A percentile compares a stretch with the other conserved stretches of the same genome.
These are phyloP conservation scores for Mythimna albipuncta DNA, from an alignment of 2,888 invertebrate genomes.

Conservation along the genomic window DNA sequence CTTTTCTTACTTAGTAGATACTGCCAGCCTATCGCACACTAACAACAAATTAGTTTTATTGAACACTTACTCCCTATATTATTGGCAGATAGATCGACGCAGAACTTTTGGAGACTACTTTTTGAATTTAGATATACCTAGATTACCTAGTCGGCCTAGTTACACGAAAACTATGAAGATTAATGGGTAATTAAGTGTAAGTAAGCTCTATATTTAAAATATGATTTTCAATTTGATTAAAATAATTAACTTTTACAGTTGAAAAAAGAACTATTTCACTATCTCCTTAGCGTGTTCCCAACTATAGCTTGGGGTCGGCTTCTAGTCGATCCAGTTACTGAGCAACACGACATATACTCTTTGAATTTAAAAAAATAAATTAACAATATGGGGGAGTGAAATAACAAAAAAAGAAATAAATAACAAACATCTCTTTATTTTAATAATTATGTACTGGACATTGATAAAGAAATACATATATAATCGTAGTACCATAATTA, in stretches of 20 bases:
- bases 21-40: slow-evolving; percentile 60
- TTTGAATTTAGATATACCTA: not conserved
- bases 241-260: not conserved
- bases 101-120: slow-evolving; percentile 11
- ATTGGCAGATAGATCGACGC: slow-evolving; percentile 41
- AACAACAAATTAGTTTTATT: slow-evolving; percentile 69
- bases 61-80: slow-evolving; percentile 53
- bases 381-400: slow-evolving; percentile 5
- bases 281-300: too few species aligned
- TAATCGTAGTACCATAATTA: slow-evolving; percentile 84
- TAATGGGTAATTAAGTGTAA: not conserved
- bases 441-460: slow-evolving; percentile 89
- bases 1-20: slow-evolving; percentile 69
- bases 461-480: slow-evolving; percentile 88
- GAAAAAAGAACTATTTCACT: not conserved
- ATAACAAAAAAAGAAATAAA: slow-evolving; percentile 72
- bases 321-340: too few species aligned
- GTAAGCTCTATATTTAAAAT: not conserved
- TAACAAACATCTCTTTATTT: slow-evolving; percentile 90
- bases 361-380: not conserved
- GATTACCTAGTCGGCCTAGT: too few species aligned
- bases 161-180: not conserved
- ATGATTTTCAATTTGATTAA: not conserved
- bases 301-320: too few species aligned
- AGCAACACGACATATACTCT: too few species aligned